phyloP scores from a whole-genome alignment of 1,140 invertebrate genomes.

The Pararge aegeria region DNA sequence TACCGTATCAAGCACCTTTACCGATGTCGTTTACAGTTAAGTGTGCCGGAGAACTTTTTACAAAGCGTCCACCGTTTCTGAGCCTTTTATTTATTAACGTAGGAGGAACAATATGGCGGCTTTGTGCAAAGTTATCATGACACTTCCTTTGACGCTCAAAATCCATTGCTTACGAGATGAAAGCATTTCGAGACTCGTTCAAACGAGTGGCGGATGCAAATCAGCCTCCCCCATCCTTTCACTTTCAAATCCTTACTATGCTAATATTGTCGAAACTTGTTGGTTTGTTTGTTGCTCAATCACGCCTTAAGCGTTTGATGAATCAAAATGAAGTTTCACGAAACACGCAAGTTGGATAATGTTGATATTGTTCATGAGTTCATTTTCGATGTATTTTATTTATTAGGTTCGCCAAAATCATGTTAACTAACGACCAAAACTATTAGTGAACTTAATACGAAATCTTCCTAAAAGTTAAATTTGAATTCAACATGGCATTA shows the following conservation, averaged over 20 bases:
- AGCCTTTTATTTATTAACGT: conserved; percentile 3
- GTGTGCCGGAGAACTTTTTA: no score
- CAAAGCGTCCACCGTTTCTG: no score
- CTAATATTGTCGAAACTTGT: conserved; percentile 44
- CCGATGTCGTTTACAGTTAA: no score
- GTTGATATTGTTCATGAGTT: not conserved
- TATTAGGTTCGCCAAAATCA: not conserved
- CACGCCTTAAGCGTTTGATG: conserved; percentile 31
- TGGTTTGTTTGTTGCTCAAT: conserved; percentile 40
- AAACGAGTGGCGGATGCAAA: conserved; percentile 39
- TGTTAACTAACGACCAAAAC: no score
- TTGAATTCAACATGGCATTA: no score
- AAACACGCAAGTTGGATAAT: conserved; percentile 9
- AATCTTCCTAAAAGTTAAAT: no score
- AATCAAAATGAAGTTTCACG: conserved; percentile 28
- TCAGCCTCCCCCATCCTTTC: conserved; percentile 40
- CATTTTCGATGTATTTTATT: not conserved
- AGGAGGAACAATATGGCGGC: conserved; percentile 7
- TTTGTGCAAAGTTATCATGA: conserved; percentile 23
- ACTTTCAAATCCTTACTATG: conserved; percentile 43
- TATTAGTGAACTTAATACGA: no score
- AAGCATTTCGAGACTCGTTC: conserved; percentile 32
- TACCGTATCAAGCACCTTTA: no score
- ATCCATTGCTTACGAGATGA: conserved; percentile 29
- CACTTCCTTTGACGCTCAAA: conserved; percentile 23